Evolutionary conservation across 2,888 invertebrate species (phyloP), one percentile per base, ranked within the genome.

Genomic region (Therioaphis trifolii): DNA sequence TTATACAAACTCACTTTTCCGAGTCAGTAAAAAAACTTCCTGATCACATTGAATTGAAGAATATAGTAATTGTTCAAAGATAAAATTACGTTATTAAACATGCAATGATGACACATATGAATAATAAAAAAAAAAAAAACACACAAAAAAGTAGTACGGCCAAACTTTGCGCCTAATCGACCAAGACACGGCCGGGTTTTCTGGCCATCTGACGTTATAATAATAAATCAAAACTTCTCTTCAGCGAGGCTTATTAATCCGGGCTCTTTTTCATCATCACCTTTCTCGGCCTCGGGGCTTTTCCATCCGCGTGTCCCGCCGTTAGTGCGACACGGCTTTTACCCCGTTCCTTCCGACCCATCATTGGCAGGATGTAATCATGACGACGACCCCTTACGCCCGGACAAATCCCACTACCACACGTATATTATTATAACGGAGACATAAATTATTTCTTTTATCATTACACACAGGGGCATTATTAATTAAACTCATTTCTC

Each of bases 401-500:
- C 43, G n/a, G 76, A 69, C 80, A 82, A 72, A 82, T 82, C 80
- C 80, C 80, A 49, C 52, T 18, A 27, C 61, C 72, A 21, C 35
- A 49, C 35, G 35, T 49, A 61, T 72, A 68, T 68, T 78, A 78
- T 68, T 72, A 82, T 43, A 63, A 40, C 69, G 61, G 80, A 72
- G 72, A 82, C 61, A 82, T 82, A 82, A 82, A 82, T 82, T 82
- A 82, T 82, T 82, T 82, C 80, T 82, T 82, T 82, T 82, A 82
- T 82, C 80, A 82, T 82, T 82, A 72, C 80, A 63, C 80, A 71
- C 80, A 35, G 49, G 35, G 49, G 61, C 72, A 27, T 82, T 72
- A 82, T 82, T 82, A 82, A 82, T 82, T 82, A 82, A 82, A 82
- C 80, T 58, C 80, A 72, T 82, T 82, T 82, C 61, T 72, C 80